Evolutionary conservation across 2,888 invertebrate species (phyloP).

Genomic region (Elegia similella): DNA sequence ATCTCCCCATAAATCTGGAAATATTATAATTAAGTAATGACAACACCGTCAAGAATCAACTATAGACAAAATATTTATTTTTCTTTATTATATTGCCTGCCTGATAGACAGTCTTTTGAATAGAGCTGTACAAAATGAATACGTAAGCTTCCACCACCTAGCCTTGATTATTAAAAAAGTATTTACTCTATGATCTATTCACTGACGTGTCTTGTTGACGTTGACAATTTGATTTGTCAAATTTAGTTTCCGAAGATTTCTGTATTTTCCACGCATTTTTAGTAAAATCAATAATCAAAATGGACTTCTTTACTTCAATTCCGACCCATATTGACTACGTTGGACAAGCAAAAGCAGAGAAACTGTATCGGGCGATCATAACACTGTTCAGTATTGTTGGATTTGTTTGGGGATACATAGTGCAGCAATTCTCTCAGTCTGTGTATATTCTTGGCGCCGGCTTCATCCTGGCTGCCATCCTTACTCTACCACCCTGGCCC

Average conservation of each 20-base stretch:
- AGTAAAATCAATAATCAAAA: conserved; percentile 32
- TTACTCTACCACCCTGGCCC: conserved; percentile 98
- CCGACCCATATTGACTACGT: conserved; percentile 88
- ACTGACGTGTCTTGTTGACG: conserved; percentile 28
- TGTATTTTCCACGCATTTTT: neutral
- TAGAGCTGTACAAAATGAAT: too few relatives aligned
- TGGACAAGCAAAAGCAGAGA: conserved; percentile 95
- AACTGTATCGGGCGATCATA: conserved; percentile 93
- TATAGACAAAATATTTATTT: too few relatives aligned
- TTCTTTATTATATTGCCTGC: too few relatives aligned
- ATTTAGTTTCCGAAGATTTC: neutral
- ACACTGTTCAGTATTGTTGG: conserved; percentile 95
- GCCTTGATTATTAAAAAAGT: too few relatives aligned
- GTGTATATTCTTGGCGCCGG: conserved; percentile 96
- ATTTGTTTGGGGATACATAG: conserved; percentile 94
- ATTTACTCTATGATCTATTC: too few relatives aligned
- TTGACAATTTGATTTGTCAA: conserved; percentile 31
- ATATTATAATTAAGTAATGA: neutral
- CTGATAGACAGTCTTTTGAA: too few relatives aligned
- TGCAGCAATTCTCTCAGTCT: conserved; percentile 97
- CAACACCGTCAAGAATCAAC: neutral
- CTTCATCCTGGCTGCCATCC: conserved; percentile 90
- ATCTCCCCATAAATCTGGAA: too few relatives aligned
- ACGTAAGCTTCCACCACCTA: too few relatives aligned
- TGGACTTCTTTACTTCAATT: conserved; percentile 75